Evolutionary conservation across 2,797 vertebrate species (phyloP).

Genomic region (Enteromius thamalakanensis): DNA sequence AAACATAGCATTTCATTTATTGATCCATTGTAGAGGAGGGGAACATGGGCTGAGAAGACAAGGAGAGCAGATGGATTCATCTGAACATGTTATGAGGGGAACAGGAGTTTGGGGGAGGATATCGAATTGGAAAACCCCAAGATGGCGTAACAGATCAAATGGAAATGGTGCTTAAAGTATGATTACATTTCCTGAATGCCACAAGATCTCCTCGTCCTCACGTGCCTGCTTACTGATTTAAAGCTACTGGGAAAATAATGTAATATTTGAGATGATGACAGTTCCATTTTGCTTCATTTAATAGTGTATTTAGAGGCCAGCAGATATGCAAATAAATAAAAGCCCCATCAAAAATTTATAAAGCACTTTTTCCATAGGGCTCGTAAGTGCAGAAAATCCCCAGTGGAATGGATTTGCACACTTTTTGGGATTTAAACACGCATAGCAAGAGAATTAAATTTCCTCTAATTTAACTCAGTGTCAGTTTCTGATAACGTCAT

Average conservation of each 20-base stretch:
- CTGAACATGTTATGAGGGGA: conserved; percentile 73
- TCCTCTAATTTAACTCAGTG: not conserved
- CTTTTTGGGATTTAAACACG: conserved; percentile 8
- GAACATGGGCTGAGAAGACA: conserved; percentile 67
- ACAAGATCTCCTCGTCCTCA: not conserved
- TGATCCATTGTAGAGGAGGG: conserved; percentile 72
- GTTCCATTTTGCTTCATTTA: conserved; percentile 41
- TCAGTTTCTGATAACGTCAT: not conserved
- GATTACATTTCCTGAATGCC: conserved; percentile 53
- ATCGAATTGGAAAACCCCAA: conserved; percentile 65
- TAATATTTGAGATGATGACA: conserved; percentile 27
- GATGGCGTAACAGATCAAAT: conserved; percentile 60
- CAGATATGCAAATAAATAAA: conserved; percentile 57
- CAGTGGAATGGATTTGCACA: conserved; percentile 23
- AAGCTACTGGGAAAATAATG: not conserved
- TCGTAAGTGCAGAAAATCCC: conserved; percentile 41
- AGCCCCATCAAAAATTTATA: conserved; percentile 55
- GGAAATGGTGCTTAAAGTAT: conserved; percentile 57
- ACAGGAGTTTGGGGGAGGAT: conserved; percentile 73
- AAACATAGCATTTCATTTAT: conserved; percentile 84
- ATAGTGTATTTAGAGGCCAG: conserved; percentile 43
- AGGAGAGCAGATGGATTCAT: conserved; percentile 78
- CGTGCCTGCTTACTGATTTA: not conserved
- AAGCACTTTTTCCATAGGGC: conserved; percentile 48
- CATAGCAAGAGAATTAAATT: not conserved